Evolutionary conservation across 2,797 vertebrate genomes (phyloP), one percentile per base, ranked within the genome.

Genomic region (Epinephelus malabaricus): DNA sequence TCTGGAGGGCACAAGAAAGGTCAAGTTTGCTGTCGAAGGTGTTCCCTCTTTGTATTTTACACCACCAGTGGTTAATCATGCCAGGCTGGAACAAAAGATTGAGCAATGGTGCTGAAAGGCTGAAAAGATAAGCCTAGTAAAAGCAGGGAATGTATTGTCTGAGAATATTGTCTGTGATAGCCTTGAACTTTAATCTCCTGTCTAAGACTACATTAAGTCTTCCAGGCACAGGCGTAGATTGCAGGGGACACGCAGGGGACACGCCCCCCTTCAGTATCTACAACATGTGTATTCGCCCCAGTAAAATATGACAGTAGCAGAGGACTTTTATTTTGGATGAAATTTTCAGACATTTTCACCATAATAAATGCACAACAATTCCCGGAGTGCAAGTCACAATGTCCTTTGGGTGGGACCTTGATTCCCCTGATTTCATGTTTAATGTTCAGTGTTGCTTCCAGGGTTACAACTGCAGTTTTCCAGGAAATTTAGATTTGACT

Each of bases 11-110:
- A 74, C 21, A 50, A 56, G 63, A 45, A 27, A 73, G 55, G 64
- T 59, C 72, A 70, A 15, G 3, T 59, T 69, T 71, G 19, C 43
- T 66, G n/a, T 69, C 62, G 71, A 2, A 2, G 5, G 34, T 59
- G 25, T 43, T 71, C 1, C 40, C 5, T 30, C 23, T 82, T 59
- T 81, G 76, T 75, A 17, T 78, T 51, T 68, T 25, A 56, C 21
- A 19, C 53, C 64, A 56, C 2, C 49, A 13, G 50, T 34, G 63
- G 19, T 78, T 83, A 68, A 81, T 79, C 54, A 43, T 69, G 43
- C 45, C 53, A 27, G 49, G 38, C 46, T 82, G 50, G 81, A 79
- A 83, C 75, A 81, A 84, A 87, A 82, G 78, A 43, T n/a, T 50
- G 34, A 76, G 61, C 27, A 21, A 46, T 30, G 55, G 46, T n/a